Evolutionary conservation across 2,113 vertebrate genomes (phyloP).

Genomic region (Rana temporaria): DNA sequence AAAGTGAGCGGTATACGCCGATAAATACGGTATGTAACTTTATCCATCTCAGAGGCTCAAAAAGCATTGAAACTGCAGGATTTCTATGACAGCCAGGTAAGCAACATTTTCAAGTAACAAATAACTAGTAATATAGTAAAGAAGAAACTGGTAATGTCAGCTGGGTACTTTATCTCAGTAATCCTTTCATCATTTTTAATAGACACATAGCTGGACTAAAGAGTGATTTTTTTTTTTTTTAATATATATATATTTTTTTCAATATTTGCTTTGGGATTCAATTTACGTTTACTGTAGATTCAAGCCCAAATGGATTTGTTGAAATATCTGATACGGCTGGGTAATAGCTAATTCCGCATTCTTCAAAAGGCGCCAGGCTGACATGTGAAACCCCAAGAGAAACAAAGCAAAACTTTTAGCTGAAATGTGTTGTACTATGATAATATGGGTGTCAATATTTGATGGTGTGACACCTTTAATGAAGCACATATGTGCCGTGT

Average conservation of each 20-base stretch:
- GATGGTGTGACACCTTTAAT: conserved; percentile 71
- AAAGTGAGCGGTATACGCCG: too few relatives aligned
- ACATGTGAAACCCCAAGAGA: conserved; percentile 52
- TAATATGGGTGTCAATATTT: conserved; percentile 65
- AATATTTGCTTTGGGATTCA: not conserved
- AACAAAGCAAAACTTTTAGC: conserved; percentile 58
- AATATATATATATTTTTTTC: not conserved
- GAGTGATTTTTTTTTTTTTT: too few relatives aligned
- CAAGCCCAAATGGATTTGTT: conserved; percentile 12
- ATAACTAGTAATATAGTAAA: too few relatives aligned
- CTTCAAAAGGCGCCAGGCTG: conserved; percentile 51
- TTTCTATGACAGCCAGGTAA: too few relatives aligned
- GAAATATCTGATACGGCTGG: conserved; percentile 32
- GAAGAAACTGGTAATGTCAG: too few relatives aligned
- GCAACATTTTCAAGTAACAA: too few relatives aligned
- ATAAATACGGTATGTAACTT: too few relatives aligned
- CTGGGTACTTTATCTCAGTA: too few relatives aligned
- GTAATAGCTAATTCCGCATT: conserved; percentile 44
- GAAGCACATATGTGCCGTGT: conserved; percentile 65
- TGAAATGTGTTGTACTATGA: conserved; percentile 67
- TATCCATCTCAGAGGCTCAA: too few relatives aligned
- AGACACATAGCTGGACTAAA: too few relatives aligned
- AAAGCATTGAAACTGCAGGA: too few relatives aligned
- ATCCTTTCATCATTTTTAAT: too few relatives aligned
- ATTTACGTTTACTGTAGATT: not conserved